A percentile compares a stretch with the other conserved stretches of the same genome.
Conservation (phyloP, 2,888 invertebrate genomes). For the Nymphalis polychloros region DNA sequence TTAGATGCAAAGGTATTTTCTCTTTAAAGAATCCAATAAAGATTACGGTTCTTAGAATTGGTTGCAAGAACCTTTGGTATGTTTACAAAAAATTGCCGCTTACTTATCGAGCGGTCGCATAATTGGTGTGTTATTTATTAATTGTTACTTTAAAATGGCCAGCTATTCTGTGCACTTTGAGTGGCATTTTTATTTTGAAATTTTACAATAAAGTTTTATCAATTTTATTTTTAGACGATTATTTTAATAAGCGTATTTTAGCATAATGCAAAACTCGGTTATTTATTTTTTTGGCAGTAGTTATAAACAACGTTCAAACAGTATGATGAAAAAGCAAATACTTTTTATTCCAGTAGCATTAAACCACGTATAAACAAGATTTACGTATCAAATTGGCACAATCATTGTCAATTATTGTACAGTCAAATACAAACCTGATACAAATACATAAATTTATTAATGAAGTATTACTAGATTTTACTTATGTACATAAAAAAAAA, state of each 20-base stretch:
- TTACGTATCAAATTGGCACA: conserved; percentile 12
- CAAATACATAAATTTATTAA: neutral
- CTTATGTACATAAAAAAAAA: too few species aligned
- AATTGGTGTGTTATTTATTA: neutral
- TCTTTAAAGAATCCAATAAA: conserved; percentile 54
- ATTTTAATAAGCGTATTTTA: too few species aligned
- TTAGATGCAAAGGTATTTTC: conserved; percentile 40
- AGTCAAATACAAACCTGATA: neutral
- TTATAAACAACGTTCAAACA: neutral
- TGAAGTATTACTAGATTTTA: too few species aligned
- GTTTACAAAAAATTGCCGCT: neutral
- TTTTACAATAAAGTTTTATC: too few species aligned
- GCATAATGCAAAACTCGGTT: too few species aligned
- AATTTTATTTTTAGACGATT: too few species aligned
- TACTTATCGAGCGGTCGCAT: neutral
- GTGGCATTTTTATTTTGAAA: neutral
- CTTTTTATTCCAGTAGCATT: conserved; percentile 4
- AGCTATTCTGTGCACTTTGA: neutral
- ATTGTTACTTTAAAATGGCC: neutral
- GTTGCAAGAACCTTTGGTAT: conserved; percentile 10
- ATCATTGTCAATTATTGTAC: conserved; percentile 12
- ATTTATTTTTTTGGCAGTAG: too few species aligned
- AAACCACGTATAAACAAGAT: conserved; percentile 5
- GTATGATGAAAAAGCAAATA: neutral
- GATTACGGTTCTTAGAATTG: conserved; percentile 3